Percentiles rank a stretch among this genome's conserved stretches.
phyloP scores from a whole-genome alignment of 2,888 invertebrate genomes.

The Callyntrura guangdongensis region DNA sequence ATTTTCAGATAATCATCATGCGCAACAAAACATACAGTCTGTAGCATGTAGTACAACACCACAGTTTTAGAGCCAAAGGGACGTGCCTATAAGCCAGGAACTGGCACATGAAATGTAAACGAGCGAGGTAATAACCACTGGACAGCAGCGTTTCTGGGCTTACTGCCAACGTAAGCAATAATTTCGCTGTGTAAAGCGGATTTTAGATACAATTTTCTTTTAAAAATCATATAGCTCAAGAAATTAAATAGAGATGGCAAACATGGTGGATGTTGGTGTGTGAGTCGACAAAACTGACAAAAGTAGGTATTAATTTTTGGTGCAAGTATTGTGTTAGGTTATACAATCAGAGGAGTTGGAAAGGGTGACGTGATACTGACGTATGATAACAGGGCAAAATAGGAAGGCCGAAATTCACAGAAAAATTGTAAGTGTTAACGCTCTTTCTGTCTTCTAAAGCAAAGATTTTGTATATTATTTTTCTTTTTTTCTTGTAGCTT shows the following conservation, averaged over 20 bases:
- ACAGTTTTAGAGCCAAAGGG: conserved; percentile 30
- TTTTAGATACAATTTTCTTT: neutral
- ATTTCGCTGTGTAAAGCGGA: conserved; percentile 3
- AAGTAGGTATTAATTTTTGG: too few species aligned
- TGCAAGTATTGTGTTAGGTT: too few species aligned
- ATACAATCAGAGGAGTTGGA: neutral
- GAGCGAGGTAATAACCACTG: conserved; percentile 6
- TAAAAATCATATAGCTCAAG: conserved; percentile 18
- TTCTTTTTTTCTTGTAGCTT: neutral
- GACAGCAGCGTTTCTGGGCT: neutral
- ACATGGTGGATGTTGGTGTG: neutral
- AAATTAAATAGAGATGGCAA: conserved; percentile 28
- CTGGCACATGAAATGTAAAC: neutral
- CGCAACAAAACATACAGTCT: too few species aligned
- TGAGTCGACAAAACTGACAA: too few species aligned
- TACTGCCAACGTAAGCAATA: conserved; percentile 26
- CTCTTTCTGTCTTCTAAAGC: neutral
- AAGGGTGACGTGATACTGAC: conserved; percentile 23
- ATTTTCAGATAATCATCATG: conserved; percentile 33
- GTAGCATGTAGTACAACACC: too few species aligned
- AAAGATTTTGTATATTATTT: neutral
- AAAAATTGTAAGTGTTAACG: conserved; percentile 20
- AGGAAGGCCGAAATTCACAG: conserved; percentile 17
- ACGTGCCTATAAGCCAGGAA: conserved; percentile 35
- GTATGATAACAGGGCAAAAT: conserved; percentile 13